These are phyloP conservation scores for Dexiosoma caninum DNA, from an alignment of 2,888 invertebrate species.

Conservation along the genomic window DNA sequence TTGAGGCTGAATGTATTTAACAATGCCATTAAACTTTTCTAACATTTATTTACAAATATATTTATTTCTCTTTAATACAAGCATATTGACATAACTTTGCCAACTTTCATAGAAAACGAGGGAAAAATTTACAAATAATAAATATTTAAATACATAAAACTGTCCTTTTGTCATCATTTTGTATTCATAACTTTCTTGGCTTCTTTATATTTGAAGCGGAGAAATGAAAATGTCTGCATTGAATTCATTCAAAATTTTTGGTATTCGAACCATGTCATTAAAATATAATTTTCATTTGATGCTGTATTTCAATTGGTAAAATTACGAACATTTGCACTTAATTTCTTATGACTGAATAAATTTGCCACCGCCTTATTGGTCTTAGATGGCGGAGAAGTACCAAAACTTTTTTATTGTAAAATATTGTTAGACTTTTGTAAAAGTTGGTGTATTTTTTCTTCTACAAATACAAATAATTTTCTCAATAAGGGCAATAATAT, in stretches of 20 bases:
- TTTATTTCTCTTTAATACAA: too few relatives aligned
- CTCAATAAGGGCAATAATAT: slow-evolving; percentile 34
- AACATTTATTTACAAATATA: not conserved
- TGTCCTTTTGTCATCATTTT: not conserved
- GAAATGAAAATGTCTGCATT: not conserved
- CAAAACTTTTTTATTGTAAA: slow-evolving; percentile 38
- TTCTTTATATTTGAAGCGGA: not conserved
- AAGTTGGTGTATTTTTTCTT: slow-evolving; percentile 26
- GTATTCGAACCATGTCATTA: slow-evolving; percentile 38
- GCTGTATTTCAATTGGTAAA: slow-evolving; percentile 34
- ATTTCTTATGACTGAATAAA: slow-evolving; percentile 42
- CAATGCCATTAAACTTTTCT: not conserved
- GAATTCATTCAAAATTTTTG: not conserved
- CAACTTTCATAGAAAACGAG: not conserved
- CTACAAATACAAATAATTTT: slow-evolving; percentile 29
- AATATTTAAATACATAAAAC: not conserved
- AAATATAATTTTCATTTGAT: slow-evolving; percentile 47
- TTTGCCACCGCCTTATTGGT: not conserved
- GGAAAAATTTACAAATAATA: not conserved
- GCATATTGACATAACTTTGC: not conserved
- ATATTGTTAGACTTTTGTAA: slow-evolving; percentile 34
- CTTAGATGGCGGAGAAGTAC: not conserved
- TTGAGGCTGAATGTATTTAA: too few relatives aligned
- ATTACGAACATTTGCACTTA: slow-evolving; percentile 49
- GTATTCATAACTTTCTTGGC: not conserved